These are phyloP conservation scores for Schizothorax lantsangensis DNA, from an alignment of 2,797 vertebrate species.

Conservation along the genomic window DNA sequence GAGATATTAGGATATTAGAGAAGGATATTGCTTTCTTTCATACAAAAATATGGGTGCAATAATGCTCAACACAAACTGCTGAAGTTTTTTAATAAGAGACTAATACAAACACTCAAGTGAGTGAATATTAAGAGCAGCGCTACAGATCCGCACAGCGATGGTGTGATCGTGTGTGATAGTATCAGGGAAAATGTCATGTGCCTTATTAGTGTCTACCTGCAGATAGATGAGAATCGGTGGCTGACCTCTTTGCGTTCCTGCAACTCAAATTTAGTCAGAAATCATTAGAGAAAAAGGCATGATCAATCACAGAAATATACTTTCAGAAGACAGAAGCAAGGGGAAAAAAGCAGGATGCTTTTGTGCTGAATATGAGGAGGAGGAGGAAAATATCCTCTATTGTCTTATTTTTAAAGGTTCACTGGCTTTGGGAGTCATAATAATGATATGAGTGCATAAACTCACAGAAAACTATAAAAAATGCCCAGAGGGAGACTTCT, in stretches of 20 bases:
- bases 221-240: slow-evolving; percentile 73
- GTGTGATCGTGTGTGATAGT: slow-evolving; percentile 62
- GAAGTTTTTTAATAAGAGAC: not conserved
- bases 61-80: slow-evolving; percentile 7
- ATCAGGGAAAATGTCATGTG: slow-evolving; percentile 78
- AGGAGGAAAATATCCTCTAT: slow-evolving; percentile 13
- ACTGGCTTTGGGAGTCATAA: not conserved
- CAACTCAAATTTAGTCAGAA: slow-evolving; percentile 69
- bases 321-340: slow-evolving; percentile 5
- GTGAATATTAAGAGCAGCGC: slow-evolving; percentile 22
- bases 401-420: slow-evolving; percentile 19
- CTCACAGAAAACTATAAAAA: slow-evolving; percentile 12
- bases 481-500: not conserved
- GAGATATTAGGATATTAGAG: not conserved
- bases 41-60: slow-evolving; percentile 5
- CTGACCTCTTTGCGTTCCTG: slow-evolving; percentile 73
- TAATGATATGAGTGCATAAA: slow-evolving; percentile 1
- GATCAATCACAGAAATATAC: slow-evolving; percentile 71
- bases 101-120: slow-evolving; percentile 26
- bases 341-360: not conserved
- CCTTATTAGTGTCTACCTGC: slow-evolving; percentile 78
- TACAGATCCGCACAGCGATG: slow-evolving; percentile 37
- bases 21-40: slow-evolving; percentile 27
- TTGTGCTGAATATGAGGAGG: not conserved
- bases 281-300: slow-evolving; percentile 65